Conservation (phyloP, 92 coral and sea anemone genomes). For the Zoanthus sociatus region DNA sequence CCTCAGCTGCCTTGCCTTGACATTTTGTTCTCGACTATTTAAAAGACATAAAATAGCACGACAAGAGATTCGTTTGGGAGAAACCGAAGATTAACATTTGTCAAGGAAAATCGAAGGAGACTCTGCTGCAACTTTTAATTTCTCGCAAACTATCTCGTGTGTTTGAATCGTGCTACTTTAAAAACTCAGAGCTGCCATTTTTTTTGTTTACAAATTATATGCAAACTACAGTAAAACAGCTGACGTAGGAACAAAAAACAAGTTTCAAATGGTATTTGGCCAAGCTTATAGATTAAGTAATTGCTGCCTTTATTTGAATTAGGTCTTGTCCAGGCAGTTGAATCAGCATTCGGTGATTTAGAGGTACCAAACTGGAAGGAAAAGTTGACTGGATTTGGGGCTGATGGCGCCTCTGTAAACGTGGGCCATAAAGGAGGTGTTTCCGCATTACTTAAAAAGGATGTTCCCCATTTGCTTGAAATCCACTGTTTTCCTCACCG, state of each 20-base stretch:
- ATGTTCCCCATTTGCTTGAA: slow-evolving; percentile 30
- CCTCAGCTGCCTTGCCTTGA: slow-evolving; percentile 4
- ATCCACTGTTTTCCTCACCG: slow-evolving; percentile 51
- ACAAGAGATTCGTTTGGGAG: slow-evolving; percentile 9
- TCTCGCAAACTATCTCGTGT: slow-evolving; percentile 6
- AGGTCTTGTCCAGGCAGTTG: slow-evolving; percentile 46
- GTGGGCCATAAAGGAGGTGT: slow-evolving; percentile 49
- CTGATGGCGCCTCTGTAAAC: slow-evolving; percentile 49
- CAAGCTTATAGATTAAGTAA: slow-evolving; percentile 8
- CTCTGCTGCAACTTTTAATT: background rate
- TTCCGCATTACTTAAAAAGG: background rate
- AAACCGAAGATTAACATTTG: slow-evolving; percentile 3
- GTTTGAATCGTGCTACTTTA: background rate
- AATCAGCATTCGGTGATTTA: slow-evolving; percentile 18
- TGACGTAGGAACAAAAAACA: slow-evolving; percentile 7
- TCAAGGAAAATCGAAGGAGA: slow-evolving; percentile 1
- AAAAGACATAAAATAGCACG: slow-evolving; percentile 6
- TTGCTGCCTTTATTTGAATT: slow-evolving; percentile 14
- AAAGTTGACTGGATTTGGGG: slow-evolving; percentile 50
- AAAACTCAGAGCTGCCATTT: slow-evolving; percentile 8
- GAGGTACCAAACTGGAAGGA: slow-evolving; percentile 32
- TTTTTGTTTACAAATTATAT: slow-evolving; percentile 3
- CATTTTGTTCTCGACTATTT: slow-evolving; percentile 2
- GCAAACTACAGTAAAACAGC: slow-evolving; percentile 8
- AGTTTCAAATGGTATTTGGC: slow-evolving; percentile 7